These are phyloP conservation scores for Triplophysa rosa DNA, from an alignment of 2,113 vertebrate species.

Conservation along the genomic window DNA sequence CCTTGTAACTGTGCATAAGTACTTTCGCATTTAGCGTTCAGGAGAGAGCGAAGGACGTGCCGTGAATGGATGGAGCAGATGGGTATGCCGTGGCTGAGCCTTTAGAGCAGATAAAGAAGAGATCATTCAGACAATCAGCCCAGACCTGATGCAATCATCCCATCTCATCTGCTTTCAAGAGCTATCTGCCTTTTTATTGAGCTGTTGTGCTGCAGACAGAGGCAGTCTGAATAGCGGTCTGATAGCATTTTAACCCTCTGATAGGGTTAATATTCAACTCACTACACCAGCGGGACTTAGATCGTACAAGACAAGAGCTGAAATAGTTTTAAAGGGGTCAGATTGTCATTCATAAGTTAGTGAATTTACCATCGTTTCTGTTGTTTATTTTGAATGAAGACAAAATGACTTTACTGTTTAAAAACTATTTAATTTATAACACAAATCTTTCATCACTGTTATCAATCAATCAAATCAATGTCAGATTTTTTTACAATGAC, in stretches of 20 bases:
- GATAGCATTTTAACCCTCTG: conserved; percentile 57
- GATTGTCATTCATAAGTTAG: not conserved
- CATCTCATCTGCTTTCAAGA: conserved; percentile 76
- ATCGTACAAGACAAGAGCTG: conserved; percentile 23
- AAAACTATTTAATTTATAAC: no score
- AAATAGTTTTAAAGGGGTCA: conserved; percentile 2
- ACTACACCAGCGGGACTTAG: conserved; percentile 12
- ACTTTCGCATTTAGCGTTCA: conserved; percentile 5
- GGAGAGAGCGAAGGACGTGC: conserved; percentile 33
- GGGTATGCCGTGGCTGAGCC: conserved; percentile 58
- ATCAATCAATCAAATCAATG: no score
- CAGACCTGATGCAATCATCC: conserved; percentile 69
- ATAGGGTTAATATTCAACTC: conserved; percentile 39
- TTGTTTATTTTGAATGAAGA: no score
- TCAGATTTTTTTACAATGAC: no score
- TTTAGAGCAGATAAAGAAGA: conserved; percentile 71
- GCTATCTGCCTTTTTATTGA: conserved; percentile 74
- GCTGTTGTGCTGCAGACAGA: conserved; percentile 71
- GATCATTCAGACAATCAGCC: conserved; percentile 77
- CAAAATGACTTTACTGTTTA: no score
- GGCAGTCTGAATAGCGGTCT: conserved; percentile 14
- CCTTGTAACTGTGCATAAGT: not conserved
- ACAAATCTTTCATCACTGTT: no score
- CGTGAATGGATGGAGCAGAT: conserved; percentile 39
- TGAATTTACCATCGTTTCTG: not conserved